Percentiles rank a stretch among this genome's conserved stretches.
These are phyloP conservation scores for Sebastes kiyomatsui DNA, from an alignment of 2,797 vertebrate genomes.

Conservation along the genomic window DNA sequence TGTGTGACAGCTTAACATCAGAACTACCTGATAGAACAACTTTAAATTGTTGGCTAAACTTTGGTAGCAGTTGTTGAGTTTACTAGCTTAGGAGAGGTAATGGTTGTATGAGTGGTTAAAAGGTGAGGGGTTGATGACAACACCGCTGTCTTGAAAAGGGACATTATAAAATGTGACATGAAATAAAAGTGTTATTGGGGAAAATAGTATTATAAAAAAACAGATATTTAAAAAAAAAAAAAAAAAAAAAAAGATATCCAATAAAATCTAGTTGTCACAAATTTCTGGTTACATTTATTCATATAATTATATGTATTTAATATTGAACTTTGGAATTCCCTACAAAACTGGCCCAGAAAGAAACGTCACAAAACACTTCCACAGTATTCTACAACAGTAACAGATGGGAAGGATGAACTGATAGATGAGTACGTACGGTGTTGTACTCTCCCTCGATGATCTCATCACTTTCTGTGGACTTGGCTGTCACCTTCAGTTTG, in stretches of 20 bases:
- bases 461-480: slow-evolving; percentile 87
- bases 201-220: no score
- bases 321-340: background rate
- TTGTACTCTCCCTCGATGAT: slow-evolving; percentile 90
- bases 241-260: background rate
- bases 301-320: background rate
- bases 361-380: background rate
- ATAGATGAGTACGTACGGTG: slow-evolving; percentile 83
- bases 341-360: background rate
- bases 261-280: background rate
- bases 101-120: no score
- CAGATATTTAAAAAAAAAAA: no score
- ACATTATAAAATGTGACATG: no score
- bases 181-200: no score
- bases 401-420: background rate
- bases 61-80: background rate
- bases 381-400: background rate
- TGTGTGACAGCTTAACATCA: background rate
- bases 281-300: no score
- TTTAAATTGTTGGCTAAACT: background rate
- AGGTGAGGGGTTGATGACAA: no score
- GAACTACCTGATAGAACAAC: background rate
- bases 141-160: no score
- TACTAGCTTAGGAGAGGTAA: no score
- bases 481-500: slow-evolving; percentile 90